A percentile compares a stretch with the other conserved stretches of the same genome.
Evolutionary conservation across 2,888 invertebrate species (phyloP).

Genomic region (Acronicta leporina): DNA sequence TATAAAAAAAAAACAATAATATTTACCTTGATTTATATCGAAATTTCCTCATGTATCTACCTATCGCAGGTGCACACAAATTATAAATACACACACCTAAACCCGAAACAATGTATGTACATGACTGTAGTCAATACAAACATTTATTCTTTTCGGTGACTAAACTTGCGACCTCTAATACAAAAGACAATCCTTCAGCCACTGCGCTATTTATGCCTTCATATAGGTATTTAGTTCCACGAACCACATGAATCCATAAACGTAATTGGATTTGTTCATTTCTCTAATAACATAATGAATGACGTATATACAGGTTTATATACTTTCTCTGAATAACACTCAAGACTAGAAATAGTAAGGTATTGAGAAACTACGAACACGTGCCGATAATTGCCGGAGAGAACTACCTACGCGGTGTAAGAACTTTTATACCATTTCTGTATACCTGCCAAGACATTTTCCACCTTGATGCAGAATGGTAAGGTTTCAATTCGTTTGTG

Average conservation of each 20-base stretch:
- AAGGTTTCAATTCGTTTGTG: constrained; percentile 26
- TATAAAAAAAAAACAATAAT: too few relatives aligned
- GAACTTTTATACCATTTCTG: constrained; percentile 53
- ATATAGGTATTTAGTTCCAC: not conserved
- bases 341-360: constrained; percentile 62
- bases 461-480: constrained; percentile 4
- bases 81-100: too few relatives aligned
- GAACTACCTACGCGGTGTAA: constrained; percentile 63
- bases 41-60: too few relatives aligned
- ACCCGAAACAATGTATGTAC: too few relatives aligned
- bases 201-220: too few relatives aligned
- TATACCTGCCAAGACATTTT: constrained; percentile 28
- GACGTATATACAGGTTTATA: constrained; percentile 26
- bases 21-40: too few relatives aligned
- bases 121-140: too few relatives aligned
- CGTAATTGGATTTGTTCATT: constrained; percentile 9
- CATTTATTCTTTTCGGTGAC: too few relatives aligned
- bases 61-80: too few relatives aligned
- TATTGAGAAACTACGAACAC: constrained; percentile 71
- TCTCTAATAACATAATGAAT: constrained; percentile 33
- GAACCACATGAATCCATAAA: constrained; percentile 2
- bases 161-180: too few relatives aligned
- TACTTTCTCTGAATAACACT: constrained; percentile 49
- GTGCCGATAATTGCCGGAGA: constrained; percentile 73
- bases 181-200: too few relatives aligned